Percentiles rank a stretch among this genome's conserved stretches.
These are phyloP conservation scores for Mandrillus leucophaeus DNA, from an alignment of 2,113 vertebrate species.

Conservation along the genomic window DNA sequence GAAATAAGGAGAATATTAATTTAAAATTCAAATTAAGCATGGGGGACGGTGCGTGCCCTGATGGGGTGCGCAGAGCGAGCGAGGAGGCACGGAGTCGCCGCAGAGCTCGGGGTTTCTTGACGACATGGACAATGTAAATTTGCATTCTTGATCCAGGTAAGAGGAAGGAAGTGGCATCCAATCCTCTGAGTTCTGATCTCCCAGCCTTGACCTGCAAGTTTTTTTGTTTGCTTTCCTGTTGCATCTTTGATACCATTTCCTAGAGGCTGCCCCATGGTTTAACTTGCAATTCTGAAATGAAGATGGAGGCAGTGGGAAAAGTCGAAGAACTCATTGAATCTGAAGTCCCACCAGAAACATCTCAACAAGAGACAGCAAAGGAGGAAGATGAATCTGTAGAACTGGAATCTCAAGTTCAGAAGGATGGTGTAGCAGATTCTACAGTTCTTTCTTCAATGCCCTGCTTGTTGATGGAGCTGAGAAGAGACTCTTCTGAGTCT, in stretches of 20 bases:
- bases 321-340: constrained; percentile 90
- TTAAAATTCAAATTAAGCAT: not conserved
- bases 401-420: constrained; percentile 86
- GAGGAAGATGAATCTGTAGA: constrained; percentile 88
- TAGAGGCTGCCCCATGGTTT: constrained; percentile 84
- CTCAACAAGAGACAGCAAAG: constrained; percentile 83
- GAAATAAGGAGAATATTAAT: not conserved
- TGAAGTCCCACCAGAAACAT: constrained; percentile 88
- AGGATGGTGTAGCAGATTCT: constrained; percentile 88
- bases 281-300: constrained; percentile 90
- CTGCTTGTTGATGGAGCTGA: constrained; percentile 96
- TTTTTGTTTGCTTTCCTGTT: constrained; percentile 74
- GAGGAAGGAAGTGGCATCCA: not conserved
- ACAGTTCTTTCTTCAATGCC: constrained; percentile 94
- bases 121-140: not conserved
- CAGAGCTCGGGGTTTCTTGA: not conserved
- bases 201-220: not conserved
- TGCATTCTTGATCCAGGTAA: not conserved
- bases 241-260: constrained; percentile 66
- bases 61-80: constrained; percentile 35
- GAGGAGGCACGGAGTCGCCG: not conserved
- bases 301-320: constrained; percentile 96
- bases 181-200: not conserved
- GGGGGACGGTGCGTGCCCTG: constrained; percentile 19
- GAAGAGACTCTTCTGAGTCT: constrained; percentile 93